Evolutionary conservation across 2,113 vertebrate genomes (phyloP).

Genomic region (Pheucticus melanocephalus): DNA sequence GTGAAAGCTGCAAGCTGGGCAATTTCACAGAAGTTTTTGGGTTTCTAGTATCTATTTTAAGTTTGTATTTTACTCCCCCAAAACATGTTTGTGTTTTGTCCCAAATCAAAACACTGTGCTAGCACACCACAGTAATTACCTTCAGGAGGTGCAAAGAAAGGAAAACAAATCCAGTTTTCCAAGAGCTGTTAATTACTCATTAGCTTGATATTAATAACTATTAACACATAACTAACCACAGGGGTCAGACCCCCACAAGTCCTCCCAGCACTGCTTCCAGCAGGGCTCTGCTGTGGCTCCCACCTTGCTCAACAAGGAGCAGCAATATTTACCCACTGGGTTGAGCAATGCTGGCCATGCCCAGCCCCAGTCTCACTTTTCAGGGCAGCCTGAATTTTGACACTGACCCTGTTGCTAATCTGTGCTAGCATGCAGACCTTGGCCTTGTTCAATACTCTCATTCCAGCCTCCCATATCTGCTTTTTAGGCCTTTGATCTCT

Average conservation of each 20-base stretch:
- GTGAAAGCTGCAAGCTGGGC: background rate
- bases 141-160: background rate
- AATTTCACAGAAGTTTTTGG: background rate
- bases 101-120: background rate
- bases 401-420: background rate
- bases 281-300: background rate
- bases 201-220: background rate
- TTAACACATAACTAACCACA: background rate
- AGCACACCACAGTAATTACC: background rate
- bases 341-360: background rate
- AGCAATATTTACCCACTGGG: background rate
- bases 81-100: background rate
- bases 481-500: background rate
- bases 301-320: background rate
- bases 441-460: background rate
- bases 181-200: background rate
- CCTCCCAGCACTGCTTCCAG: background rate
- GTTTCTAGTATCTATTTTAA: background rate
- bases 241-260: background rate
- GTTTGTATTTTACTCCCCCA: background rate
- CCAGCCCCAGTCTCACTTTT: background rate
- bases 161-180: background rate
- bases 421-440: background rate
- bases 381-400: background rate
- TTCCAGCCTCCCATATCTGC: background rate